These are phyloP conservation scores for Harpagifer antarcticus DNA, from an alignment of 2,797 vertebrate genomes.

Conservation along the genomic window DNA sequence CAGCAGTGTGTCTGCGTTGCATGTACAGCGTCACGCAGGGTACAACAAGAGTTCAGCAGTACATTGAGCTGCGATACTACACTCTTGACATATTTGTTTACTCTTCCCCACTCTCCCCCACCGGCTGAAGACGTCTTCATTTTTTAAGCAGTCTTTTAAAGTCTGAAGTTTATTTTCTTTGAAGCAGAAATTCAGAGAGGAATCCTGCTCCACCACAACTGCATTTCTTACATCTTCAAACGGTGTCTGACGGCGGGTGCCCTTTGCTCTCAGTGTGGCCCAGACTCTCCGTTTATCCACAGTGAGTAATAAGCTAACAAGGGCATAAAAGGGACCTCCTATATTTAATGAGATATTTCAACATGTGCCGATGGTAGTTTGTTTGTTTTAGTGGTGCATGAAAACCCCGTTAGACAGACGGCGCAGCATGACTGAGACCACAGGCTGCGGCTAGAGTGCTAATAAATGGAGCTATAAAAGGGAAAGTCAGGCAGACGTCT, in stretches of 20 bases:
- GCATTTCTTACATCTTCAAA: constrained; percentile 64
- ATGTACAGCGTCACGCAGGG: constrained; percentile 20
- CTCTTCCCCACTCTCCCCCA: constrained; percentile 15
- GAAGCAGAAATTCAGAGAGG: constrained; percentile 14
- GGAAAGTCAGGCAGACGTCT: constrained; percentile 59
- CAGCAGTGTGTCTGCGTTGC: constrained; percentile 29
- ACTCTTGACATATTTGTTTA: constrained; percentile 45
- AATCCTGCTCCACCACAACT: constrained; percentile 14
- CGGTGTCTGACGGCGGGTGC: background rate
- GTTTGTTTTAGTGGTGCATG: constrained; percentile 72
- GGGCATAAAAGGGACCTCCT: constrained; percentile 68
- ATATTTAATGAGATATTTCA: constrained; percentile 69
- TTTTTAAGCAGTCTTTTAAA: constrained; percentile 46
- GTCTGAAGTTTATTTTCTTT: constrained; percentile 40
- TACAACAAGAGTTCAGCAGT: constrained; percentile 61
- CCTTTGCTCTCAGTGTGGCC: constrained; percentile 33
- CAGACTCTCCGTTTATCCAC: constrained; percentile 47
- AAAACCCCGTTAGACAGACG: constrained; percentile 64
- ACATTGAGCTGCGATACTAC: constrained; percentile 5
- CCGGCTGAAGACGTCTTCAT: constrained; percentile 32
- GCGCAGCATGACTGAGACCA: constrained; percentile 66
- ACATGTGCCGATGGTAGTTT: constrained; percentile 66
- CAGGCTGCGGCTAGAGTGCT: constrained; percentile 63
- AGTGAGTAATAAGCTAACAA: constrained; percentile 68
- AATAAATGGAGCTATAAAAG: constrained; percentile 64